Conservation (phyloP, 2,888 invertebrate species). For the Rhamphomyia laevipes region DNA sequence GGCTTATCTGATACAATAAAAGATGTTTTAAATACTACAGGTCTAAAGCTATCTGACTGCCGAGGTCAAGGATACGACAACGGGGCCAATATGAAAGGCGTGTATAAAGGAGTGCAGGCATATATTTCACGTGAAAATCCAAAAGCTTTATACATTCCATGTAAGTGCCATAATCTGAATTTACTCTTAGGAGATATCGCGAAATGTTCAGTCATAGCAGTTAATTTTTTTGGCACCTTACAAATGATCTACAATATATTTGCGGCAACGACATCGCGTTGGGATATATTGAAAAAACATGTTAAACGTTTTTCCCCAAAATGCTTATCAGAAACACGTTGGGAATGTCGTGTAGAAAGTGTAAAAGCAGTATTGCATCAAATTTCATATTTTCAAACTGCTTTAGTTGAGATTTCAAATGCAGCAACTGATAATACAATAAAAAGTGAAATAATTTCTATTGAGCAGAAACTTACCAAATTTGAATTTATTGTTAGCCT, state of each 20-base stretch:
- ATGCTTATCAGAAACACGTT: not conserved
- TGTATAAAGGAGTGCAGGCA: conserved; percentile 1
- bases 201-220: not conserved
- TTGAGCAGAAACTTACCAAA: not conserved
- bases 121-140: not conserved
- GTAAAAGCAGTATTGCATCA: not conserved
- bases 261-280: not conserved
- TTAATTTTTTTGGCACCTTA: conserved; percentile 1
- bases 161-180: not conserved
- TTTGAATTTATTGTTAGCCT: not conserved
- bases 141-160: not conserved
- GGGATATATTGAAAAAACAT: not conserved
- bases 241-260: not conserved
- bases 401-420: not conserved
- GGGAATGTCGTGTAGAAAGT: conserved; percentile 1
- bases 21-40: not conserved
- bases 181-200: not conserved
- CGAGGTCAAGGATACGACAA: conserved; percentile 3
- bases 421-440: not conserved
- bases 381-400: not conserved
- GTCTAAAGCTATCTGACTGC: conserved; percentile 3
- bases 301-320: not conserved
- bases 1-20: not conserved
- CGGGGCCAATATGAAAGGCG: conserved; percentile 1
- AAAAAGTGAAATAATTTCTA: not conserved